A percentile compares a stretch with the other conserved stretches of the same genome.
phyloP scores from a whole-genome alignment of 1,140 invertebrate species.

The Drosophila pruinosa region DNA sequence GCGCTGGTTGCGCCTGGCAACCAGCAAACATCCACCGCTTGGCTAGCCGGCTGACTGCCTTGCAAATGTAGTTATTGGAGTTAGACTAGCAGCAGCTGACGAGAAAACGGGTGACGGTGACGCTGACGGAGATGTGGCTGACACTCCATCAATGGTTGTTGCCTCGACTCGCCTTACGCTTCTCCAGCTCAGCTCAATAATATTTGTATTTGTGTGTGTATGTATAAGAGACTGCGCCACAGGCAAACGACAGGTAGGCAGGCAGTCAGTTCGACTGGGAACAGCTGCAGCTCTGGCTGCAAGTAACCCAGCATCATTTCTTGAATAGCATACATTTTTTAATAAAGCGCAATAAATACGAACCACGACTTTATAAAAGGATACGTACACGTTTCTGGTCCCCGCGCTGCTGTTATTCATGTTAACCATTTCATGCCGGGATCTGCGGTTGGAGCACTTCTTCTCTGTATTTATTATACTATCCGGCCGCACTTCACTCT shows the following conservation, averaged over 20 bases:
- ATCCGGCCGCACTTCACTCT: constrained; percentile 16
- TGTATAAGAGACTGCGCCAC: constrained; percentile 26
- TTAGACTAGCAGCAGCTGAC: constrained; percentile 36
- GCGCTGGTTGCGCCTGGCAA: constrained; percentile 33
- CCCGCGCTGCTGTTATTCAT: background rate
- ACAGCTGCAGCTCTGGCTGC: background rate
- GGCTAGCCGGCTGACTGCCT: constrained; percentile 31
- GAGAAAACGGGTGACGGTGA: background rate
- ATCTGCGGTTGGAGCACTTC: background rate
- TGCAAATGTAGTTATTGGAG: constrained; percentile 57
- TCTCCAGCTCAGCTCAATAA: constrained; percentile 54
- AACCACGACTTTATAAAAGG: constrained; percentile 21
- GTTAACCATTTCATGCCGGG: constrained; percentile 34
- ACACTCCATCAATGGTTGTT: constrained; percentile 59
- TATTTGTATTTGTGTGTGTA: constrained; percentile 61
- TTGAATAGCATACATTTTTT: constrained; percentile 73
- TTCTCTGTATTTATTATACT: constrained; percentile 63
- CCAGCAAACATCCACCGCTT: constrained; percentile 37
- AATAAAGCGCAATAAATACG: constrained; percentile 67
- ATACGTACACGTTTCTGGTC: constrained; percentile 33
- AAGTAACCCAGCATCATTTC: constrained; percentile 54
- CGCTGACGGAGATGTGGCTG: constrained; percentile 10
- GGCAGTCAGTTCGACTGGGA: background rate
- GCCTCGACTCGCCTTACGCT: background rate
- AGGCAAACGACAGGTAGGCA: constrained; percentile 11